Evolutionary conservation across 2,797 vertebrate species (phyloP), one percentile per base, ranked within the genome.

Genomic region (Diplodus sargus): DNA sequence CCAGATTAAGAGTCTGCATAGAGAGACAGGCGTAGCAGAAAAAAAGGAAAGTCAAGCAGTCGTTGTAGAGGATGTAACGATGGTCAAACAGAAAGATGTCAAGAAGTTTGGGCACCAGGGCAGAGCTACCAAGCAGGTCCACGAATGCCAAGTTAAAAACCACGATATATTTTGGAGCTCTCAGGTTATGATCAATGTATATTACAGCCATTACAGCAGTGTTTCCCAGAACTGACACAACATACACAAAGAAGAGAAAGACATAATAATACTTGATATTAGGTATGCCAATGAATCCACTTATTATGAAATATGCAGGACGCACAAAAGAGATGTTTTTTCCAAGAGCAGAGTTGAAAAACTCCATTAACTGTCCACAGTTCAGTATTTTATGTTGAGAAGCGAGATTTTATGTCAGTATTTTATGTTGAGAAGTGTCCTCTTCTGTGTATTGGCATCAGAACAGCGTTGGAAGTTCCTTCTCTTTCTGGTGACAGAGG

Each of bases 1-100:
- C 75, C 58, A 94, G 86, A 22, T 89, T 91, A 20, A 93, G 43
- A 0, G 93, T 68, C 85, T 94, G 91, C 79, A 91, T 85, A 0
- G 65, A 75, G 14, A 87, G 39, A 12, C 47, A 82, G 18, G 73
- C 28, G 73, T 66, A 89, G 67, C 76, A 78, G 76, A 90, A 90
- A 65, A 89, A 88, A 12, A 83, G 8, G 47, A 75, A 89, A 0
- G 76, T 48, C 57, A 91, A 25, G 71, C 89, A 91, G 42, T 83
- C 60, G 1, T 64, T 76, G 56, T 85, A 91, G 2, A 79, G 9
- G 30, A 90, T 71, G 39, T 39, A 17, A 7, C 1, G 57, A 25
- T 86, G 69, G 70, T 79, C 53, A 22, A 89, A 84, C 47, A 90
- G 67, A 59, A 90, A 86, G 15, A 84, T 72, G 63, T 91, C 81